A percentile compares a stretch with the other conserved stretches of the same genome.
phyloP scores from a whole-genome alignment of 2,888 invertebrate species.

The Drosophila neotestacea region DNA sequence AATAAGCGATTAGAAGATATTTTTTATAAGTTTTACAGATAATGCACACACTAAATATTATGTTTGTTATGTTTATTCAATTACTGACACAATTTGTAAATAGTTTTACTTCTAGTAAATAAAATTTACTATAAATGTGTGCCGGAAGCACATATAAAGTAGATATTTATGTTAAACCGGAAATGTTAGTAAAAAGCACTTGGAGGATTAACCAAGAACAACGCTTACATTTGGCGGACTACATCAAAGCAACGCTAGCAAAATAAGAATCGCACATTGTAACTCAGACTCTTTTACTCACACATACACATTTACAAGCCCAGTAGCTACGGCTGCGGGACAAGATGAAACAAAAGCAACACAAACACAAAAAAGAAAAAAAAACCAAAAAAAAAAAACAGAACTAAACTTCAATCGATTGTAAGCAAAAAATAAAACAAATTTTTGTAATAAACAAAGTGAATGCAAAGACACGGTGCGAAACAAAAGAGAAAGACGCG shows the following conservation, averaged over 20 bases:
- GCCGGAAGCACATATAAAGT: neutral
- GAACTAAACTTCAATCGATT: conserved; percentile 75
- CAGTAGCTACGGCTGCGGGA: conserved; percentile 40
- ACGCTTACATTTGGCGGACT: conserved; percentile 28
- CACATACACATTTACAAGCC: conserved; percentile 29
- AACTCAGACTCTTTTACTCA: conserved; percentile 6
- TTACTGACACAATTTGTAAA: neutral
- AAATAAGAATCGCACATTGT: conserved; percentile 16
- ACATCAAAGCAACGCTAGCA: conserved; percentile 62
- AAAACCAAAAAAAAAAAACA: neutral
- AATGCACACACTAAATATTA: too few relatives aligned
- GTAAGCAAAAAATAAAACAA: conserved; percentile 65
- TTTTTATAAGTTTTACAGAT: too few relatives aligned
- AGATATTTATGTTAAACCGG: conserved; percentile 5
- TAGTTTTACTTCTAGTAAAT: neutral
- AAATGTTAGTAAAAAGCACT: conserved; percentile 13
- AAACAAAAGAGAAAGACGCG: conserved; percentile 16
- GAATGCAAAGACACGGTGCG: conserved; percentile 48
- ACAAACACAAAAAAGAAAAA: neutral
- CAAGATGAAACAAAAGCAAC: conserved; percentile 32
- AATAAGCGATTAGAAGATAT: too few relatives aligned
- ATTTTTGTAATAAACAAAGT: conserved; percentile 59
- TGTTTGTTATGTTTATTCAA: neutral
- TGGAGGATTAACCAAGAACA: conserved; percentile 21
- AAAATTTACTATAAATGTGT: neutral